Base-by-base conservation (phyloP, 2,113 vertebrate genomes). In the Bubalus kerabau region DNA sequence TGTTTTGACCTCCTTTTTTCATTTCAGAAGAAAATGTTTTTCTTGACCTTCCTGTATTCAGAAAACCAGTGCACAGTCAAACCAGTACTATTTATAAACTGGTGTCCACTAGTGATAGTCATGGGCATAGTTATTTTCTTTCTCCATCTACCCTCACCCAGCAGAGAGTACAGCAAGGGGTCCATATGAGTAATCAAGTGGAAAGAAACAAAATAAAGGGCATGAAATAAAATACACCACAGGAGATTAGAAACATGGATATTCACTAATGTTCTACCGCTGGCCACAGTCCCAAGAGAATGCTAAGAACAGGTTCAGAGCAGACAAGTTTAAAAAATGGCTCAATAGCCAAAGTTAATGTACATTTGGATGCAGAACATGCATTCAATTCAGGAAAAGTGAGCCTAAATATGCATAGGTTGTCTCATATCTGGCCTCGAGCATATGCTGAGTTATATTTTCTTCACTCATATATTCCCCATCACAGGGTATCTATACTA, bases 21-120 rank as follows among this genome's bases (percentile, higher is more conserved):
- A 99, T 99, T 99, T 99, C 98, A 97, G 98, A 99, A 98, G 98
- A 98, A 99, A 99, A 99, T 98, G 98, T 99, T 99, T 99, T 98
- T 98, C 97, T 97, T 99, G 98, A 99, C 99, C 98, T 99, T 97
- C 97, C 90, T 76, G 57, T 98, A 30, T 98, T 98, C 98, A 98
- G 97, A 96, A 98, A 98, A 99, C 98, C 98, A 98, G 98, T 98
- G 95, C 48, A 78, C 82, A 97, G 93, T 94, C 60, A 81, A 82
- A 98, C 98, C 99, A 98, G 98, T 98, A 96, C 97, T 98, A 93
- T 98, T 99, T 98, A 98, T 98, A 97, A 96, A 97, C 91, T 98
- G 97, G 96, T 98, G 87, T 98, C 98, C 98, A 64, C 91, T 93
- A 97, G 90, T 90, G 90, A 94, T 87, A 98, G 60, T 56, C 26